Percentiles rank a stretch among this genome's conserved stretches.
Evolutionary conservation across 1,140 invertebrate species (phyloP).

Genomic region (Centruroides sculpturatus): DNA sequence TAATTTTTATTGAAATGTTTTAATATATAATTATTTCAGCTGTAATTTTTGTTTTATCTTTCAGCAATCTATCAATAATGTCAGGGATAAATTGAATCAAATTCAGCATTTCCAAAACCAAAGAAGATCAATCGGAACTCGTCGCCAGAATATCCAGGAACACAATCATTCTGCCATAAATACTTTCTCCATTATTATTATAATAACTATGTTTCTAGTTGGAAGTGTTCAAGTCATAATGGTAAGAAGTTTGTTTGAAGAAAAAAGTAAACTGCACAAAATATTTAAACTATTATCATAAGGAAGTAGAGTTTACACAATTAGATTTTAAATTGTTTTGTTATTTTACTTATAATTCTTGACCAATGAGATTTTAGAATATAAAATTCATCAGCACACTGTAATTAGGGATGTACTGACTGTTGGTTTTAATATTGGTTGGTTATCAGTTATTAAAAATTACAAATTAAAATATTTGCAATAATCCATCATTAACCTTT

Average conservation of each 20-base stretch:
- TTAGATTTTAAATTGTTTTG: no score
- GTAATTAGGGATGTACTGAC: no score
- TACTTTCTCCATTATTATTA: conserved; percentile 50
- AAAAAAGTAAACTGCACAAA: conserved; percentile 2
- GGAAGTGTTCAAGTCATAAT: conserved; percentile 41
- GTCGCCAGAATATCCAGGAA: conserved; percentile 59
- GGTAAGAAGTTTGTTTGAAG: conserved; percentile 6
- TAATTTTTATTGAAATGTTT: not conserved
- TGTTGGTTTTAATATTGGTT: no score
- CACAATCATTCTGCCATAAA: conserved; percentile 54
- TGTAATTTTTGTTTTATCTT: conserved; percentile 18
- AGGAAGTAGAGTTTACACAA: no score
- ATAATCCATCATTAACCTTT: no score
- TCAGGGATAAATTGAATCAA: conserved; percentile 41
- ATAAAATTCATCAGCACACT: no score
- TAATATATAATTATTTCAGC: not conserved
- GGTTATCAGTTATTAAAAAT: no score
- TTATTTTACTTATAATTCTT: no score
- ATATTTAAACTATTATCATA: not conserved
- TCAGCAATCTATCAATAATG: conserved; percentile 38
- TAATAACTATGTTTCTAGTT: conserved; percentile 49
- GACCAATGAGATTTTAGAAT: no score
- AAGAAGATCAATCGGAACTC: conserved; percentile 51
- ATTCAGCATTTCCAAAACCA: conserved; percentile 52
- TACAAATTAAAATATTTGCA: no score